A percentile compares a stretch with the other conserved stretches of the same genome.
Evolutionary conservation across 2,113 vertebrate genomes (phyloP).

Genomic region (Grallaria varia): DNA sequence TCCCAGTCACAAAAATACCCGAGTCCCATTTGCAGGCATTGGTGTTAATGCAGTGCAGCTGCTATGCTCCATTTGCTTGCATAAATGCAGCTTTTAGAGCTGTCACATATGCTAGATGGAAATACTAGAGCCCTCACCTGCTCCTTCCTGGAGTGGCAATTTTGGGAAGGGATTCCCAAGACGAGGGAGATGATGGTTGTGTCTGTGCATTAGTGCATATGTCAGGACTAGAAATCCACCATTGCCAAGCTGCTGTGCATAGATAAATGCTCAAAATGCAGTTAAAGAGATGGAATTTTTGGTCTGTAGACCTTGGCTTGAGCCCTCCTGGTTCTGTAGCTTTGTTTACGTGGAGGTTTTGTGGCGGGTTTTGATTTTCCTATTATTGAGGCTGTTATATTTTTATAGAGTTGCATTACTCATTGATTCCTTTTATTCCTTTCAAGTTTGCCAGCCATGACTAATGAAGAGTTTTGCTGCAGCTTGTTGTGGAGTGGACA

Average conservation of each 20-base stretch:
- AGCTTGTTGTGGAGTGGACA: neutral
- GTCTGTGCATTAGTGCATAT: neutral
- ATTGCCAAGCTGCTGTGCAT: neutral
- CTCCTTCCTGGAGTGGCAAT: neutral
- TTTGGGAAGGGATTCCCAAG: neutral
- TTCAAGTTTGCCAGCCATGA: neutral
- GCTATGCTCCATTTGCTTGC: slow-evolving; percentile 47
- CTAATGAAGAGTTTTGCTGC: slow-evolving; percentile 19
- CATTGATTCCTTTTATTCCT: neutral
- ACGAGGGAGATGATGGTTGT: neutral
- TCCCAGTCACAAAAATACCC: neutral
- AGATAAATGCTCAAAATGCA: neutral
- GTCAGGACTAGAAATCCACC: neutral
- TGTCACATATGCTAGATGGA: slow-evolving; percentile 12
- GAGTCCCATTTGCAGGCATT: neutral
- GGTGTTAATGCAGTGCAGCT: slow-evolving; percentile 29
- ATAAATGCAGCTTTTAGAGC: slow-evolving; percentile 50
- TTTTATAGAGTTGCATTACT: slow-evolving; percentile 2
- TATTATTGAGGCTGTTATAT: neutral
- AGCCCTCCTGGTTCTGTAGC: neutral
- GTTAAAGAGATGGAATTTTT: neutral
- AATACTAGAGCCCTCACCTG: slow-evolving; percentile 6
- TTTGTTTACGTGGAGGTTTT: neutral
- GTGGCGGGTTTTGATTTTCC: neutral
- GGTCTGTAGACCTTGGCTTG: neutral